Evolutionary conservation across 35 echinoderm and acorn worm species (phyloP).

Genomic region (Eucidaris tribuloides): DNA sequence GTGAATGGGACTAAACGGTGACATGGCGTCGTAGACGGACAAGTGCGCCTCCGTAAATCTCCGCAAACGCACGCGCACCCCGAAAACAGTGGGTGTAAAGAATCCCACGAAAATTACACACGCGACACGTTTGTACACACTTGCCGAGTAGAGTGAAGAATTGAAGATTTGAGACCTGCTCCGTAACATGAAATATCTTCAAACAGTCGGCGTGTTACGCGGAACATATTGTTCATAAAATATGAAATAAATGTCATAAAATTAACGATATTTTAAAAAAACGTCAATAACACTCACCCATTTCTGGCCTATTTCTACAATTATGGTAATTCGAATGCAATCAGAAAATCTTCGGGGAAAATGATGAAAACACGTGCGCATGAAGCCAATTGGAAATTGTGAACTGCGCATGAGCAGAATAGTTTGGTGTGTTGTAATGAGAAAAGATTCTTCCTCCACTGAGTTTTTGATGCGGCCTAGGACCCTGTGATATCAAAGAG

Average conservation of each 20-base stretch:
- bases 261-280: not conserved
- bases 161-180: not conserved
- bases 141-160: not conserved
- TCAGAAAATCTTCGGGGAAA: not conserved
- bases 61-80: not conserved
- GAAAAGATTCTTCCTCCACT: not conserved
- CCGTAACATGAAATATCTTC: not conserved
- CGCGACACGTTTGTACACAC: not conserved
- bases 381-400: not conserved
- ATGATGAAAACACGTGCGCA: not conserved
- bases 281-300: not conserved
- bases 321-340: not conserved
- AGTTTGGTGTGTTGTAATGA: not conserved
- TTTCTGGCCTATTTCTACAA: not conserved
- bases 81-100: not conserved
- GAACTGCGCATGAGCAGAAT: not conserved
- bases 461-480: not conserved
- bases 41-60: too few species aligned
- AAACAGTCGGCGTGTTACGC: not conserved
- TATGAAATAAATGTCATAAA: not conserved
- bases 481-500: not conserved
- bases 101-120: not conserved
- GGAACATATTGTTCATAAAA: not conserved
- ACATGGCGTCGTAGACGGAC: not conserved
- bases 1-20: not conserved